Evolutionary conservation across 2,888 invertebrate genomes (phyloP), one percentile per base, ranked within the genome.

Genomic region (Cryptocephalus moraei): DNA sequence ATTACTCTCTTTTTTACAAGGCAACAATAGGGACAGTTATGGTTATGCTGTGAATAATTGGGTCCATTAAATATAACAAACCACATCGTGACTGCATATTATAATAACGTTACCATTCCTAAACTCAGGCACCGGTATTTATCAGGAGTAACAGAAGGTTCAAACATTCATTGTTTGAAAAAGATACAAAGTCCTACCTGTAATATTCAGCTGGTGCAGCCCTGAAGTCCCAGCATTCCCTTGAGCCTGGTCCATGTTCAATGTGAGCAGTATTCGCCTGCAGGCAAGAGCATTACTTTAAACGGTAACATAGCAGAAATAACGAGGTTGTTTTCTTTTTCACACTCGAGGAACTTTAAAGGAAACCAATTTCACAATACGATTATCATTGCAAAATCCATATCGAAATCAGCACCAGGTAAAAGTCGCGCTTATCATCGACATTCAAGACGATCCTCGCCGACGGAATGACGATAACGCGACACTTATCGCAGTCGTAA

Each of bases 181-280:
- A 22, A 22, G 22, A 22, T 22, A 6, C 6, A 22, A 22, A 22
- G 6, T 22, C 77, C 75, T 69, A 84, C 83, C 78, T 67, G 80
- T 81, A 53, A 84, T 75, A 67, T 78, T 80, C 54, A 84, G 73
- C 69, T 83, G 82, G 69, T 83, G 77, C 68, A 77, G 80, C 59
- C 79, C 69, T 56, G 73, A 61, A 58, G 79, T 69, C 58, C 66
- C 62, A 49, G 49, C 55, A 52, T 55, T 55, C 8, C 50, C 53
- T 43, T 51, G 51, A 11, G 53, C 52, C 49, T 52, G 55, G 45
- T 56, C 56, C 56, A 56, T 56, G 41, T 47, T 52, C 39, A 42
- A 40, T 22, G 22, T 22, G 22, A 22, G 22, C 22, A 22, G 22
- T 22, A 22, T 22, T 22, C 22, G 6, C 22, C 22, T 22, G 22